Evolutionary conservation across 2,113 vertebrate genomes (phyloP).

Genomic region (Oenanthe oenanthe): DNA sequence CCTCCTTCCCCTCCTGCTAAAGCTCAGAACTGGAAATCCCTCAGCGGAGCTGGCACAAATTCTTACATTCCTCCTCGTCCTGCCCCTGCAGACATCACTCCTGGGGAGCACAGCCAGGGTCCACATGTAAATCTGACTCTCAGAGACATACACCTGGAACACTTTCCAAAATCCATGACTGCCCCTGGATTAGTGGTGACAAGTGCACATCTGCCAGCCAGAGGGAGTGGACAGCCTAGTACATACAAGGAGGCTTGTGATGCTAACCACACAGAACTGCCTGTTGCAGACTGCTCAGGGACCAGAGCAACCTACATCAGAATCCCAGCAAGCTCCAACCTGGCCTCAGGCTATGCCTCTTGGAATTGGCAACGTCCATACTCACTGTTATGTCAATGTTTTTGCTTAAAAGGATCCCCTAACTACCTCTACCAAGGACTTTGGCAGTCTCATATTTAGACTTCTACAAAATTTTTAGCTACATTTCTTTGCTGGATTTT

Average conservation of each 20-base stretch:
- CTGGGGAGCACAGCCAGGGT: neutral
- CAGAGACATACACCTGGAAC: neutral
- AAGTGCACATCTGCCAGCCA: neutral
- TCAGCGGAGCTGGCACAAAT: neutral
- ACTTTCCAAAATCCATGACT: neutral
- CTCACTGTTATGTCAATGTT: neutral
- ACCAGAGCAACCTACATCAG: neutral
- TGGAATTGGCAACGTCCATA: neutral
- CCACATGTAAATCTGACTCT: neutral
- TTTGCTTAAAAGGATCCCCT: neutral
- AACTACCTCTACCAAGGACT: neutral
- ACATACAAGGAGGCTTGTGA: neutral
- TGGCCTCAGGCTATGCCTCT: neutral
- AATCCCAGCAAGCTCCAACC: neutral
- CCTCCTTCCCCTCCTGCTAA: neutral
- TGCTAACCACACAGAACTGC: neutral
- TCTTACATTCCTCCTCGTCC: neutral
- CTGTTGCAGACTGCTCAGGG: neutral
- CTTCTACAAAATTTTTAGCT: neutral
- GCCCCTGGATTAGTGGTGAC: accelerated
- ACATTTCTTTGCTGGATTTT: neutral
- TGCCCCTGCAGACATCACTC: neutral
- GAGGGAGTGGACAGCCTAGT: neutral
- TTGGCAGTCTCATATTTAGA: neutral
- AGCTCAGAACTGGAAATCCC: neutral